phyloP scores from a whole-genome alignment of 2,113 vertebrate genomes.

The Periophthalmodon schlosseri region DNA sequence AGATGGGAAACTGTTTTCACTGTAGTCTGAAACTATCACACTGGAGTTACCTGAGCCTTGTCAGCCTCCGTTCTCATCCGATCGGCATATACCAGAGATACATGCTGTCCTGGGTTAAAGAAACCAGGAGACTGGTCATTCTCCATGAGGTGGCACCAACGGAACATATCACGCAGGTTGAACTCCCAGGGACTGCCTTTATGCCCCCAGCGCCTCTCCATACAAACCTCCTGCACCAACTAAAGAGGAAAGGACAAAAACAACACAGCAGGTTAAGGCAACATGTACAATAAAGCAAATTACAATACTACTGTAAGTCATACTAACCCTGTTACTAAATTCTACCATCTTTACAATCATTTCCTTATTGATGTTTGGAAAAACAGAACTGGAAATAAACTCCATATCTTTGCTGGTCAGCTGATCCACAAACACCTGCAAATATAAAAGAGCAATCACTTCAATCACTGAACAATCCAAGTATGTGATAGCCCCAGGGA shows the following conservation, averaged over 20 bases:
- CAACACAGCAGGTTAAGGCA: background rate
- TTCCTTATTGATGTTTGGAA: constrained; percentile 85
- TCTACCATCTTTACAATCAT: constrained; percentile 91
- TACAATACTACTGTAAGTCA: background rate
- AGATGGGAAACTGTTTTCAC: background rate
- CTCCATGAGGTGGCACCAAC: constrained; percentile 98
- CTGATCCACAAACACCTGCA: constrained; percentile 92
- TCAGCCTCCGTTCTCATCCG: constrained; percentile 90
- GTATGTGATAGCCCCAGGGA: no score
- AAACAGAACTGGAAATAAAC: constrained; percentile 87
- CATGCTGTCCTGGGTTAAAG: constrained; percentile 91
- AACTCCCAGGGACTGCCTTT: constrained; percentile 98
- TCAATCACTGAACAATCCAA: background rate
- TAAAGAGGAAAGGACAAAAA: constrained; percentile 39
- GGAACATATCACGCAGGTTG: constrained; percentile 95
- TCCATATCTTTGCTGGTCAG: constrained; percentile 92
- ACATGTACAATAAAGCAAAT: background rate
- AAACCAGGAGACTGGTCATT: constrained; percentile 89
- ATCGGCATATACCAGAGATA: constrained; percentile 90
- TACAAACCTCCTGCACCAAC: constrained; percentile 87
- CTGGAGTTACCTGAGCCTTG: constrained; percentile 81
- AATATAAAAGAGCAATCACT: background rate
- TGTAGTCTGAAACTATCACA: background rate
- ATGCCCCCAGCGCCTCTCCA: constrained; percentile 91
- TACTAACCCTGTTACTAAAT: constrained; percentile 89